phyloP scores from a whole-genome alignment of 2,888 invertebrate species.

The Callinectes sapidus region DNA sequence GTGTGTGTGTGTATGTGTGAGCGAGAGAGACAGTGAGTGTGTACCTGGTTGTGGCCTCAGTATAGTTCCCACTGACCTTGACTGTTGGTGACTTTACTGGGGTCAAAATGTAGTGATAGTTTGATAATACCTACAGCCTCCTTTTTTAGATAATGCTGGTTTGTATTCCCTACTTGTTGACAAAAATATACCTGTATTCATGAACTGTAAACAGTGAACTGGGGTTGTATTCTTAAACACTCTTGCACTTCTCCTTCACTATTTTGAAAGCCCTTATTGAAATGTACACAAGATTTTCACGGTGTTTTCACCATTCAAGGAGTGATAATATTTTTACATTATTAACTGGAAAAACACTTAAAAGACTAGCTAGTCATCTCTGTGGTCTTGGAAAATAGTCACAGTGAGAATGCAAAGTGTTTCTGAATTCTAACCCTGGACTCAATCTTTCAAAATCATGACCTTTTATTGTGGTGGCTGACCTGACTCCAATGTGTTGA shows the following conservation, averaged over 20 bases:
- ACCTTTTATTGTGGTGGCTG: neutral
- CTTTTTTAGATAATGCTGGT: neutral
- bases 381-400: too few relatives aligned
- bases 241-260: too few relatives aligned
- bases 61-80: neutral
- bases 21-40: neutral
- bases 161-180: constrained; percentile 1
- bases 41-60: neutral
- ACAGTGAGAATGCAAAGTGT: too few relatives aligned
- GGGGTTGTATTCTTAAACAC: too few relatives aligned
- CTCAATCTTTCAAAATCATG: neutral
- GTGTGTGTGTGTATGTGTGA: neutral
- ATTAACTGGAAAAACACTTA: too few relatives aligned
- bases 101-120: neutral
- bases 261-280: too few relatives aligned
- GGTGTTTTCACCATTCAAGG: too few relatives aligned
- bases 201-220: neutral
- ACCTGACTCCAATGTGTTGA: neutral
- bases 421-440: too few relatives aligned
- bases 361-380: too few relatives aligned
- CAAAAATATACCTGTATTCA: neutral
- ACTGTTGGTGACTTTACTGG: neutral
- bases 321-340: too few relatives aligned
- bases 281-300: too few relatives aligned
- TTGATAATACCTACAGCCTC: neutral